These are phyloP conservation scores for Thera obeliscata DNA, from an alignment of 2,888 invertebrate species.

Conservation along the genomic window DNA sequence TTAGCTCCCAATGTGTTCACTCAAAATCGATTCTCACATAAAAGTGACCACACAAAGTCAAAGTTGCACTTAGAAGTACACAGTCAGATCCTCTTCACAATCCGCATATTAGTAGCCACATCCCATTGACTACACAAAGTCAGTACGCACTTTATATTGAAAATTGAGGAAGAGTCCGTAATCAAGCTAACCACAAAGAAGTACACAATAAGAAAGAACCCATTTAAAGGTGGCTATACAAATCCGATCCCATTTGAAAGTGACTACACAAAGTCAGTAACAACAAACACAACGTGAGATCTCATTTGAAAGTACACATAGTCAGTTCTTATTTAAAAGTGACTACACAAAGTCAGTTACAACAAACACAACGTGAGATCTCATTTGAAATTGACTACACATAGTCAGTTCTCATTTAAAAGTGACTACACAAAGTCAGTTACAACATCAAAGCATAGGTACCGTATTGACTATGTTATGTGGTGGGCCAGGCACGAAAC, in stretches of 20 bases:
- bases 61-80: no score
- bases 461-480: conserved; percentile 58
- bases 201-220: neutral
- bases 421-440: conserved; percentile 46
- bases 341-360: neutral
- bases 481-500: conserved; percentile 92
- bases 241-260: neutral
- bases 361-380: conserved; percentile 32
- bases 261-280: conserved; percentile 14
- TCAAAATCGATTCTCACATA: neutral
- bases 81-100: no score
- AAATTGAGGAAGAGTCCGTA: no score
- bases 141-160: no score
- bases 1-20: neutral
- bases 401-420: conserved; percentile 53
- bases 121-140: neutral
- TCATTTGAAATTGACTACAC: conserved; percentile 45
- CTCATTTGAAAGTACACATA: neutral
- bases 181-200: no score
- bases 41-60: conserved; percentile 3
- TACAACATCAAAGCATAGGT: conserved; percentile 52
- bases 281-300: neutral
- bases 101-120: no score
- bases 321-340: neutral
- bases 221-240: conserved; percentile 6